Conservation (phyloP, 2,888 invertebrate genomes). For the Caprella mutica region DNA sequence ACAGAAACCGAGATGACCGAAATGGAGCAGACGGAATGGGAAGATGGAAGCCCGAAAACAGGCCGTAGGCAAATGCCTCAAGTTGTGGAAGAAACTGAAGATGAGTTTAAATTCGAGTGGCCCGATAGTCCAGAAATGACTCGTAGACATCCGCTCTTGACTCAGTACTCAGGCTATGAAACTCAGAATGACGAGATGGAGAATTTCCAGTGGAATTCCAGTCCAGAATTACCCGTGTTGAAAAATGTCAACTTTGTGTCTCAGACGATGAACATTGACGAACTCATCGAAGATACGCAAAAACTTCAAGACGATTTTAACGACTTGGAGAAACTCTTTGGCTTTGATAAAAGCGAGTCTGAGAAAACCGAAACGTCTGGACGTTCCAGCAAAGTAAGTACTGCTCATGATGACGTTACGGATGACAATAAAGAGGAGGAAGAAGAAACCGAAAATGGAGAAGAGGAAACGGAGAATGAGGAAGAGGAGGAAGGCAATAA, state of each 20-base stretch:
- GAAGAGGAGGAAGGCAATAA: not conserved
- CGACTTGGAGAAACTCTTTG: constrained; percentile 24
- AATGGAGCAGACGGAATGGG: constrained; percentile 20
- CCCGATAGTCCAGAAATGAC: constrained; percentile 28
- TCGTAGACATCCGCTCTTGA: not conserved
- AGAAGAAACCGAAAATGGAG: not conserved
- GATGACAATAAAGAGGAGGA: constrained; percentile 2
- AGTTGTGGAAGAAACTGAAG: constrained; percentile 24
- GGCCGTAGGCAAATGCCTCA: constrained; percentile 18
- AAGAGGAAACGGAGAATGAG: constrained; percentile 12
- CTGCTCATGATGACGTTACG: too few relatives aligned
- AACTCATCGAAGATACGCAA: constrained; percentile 11
- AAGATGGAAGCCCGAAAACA: constrained; percentile 20
- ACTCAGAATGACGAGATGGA: constrained; percentile 19
- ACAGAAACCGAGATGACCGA: constrained; percentile 25
- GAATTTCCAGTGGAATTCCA: constrained; percentile 28
- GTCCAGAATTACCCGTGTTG: constrained; percentile 25
- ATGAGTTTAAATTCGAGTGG: constrained; percentile 28
- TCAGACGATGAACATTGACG: constrained; percentile 28
- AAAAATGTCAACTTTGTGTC: constrained; percentile 27
- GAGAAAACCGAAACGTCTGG: constrained; percentile 7
- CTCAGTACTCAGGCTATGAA: constrained; percentile 14
- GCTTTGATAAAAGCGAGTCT: constrained; percentile 11
- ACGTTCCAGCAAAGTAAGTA: constrained; percentile 9
- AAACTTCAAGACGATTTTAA: constrained; percentile 18